These are phyloP conservation scores for Alsophila aescularia DNA, from an alignment of 2,888 invertebrate species.

Conservation along the genomic window DNA sequence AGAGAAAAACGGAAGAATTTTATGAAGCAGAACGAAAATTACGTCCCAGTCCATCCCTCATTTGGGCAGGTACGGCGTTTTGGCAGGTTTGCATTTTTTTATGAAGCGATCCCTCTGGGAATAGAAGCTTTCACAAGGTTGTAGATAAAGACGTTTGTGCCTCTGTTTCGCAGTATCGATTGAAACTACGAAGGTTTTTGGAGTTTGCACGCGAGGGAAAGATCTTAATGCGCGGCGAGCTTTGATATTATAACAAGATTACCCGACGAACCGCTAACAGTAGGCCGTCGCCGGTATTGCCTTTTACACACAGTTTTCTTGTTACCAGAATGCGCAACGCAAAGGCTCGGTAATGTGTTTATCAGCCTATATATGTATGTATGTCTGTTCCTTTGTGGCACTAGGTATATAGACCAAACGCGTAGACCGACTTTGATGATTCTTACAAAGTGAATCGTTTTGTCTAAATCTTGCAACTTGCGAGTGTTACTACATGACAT, in stretches of 20 bases:
- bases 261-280: slow-evolving; percentile 59
- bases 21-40: slow-evolving; percentile 52
- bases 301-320: no score
- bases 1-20: slow-evolving; percentile 25
- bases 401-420: no score
- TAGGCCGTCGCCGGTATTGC: no score
- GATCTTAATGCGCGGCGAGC: slow-evolving; percentile 67
- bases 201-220: slow-evolving; percentile 74
- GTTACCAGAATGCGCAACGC: no score
- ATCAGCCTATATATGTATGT: no score
- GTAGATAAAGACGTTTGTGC: slow-evolving; percentile 71
- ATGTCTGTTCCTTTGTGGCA: no score
- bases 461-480: no score
- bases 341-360: no score
- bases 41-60: slow-evolving; percentile 31
- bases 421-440: no score
- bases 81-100: slow-evolving; percentile 64
- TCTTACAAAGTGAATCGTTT: no score
- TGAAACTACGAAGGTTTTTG: slow-evolving; percentile 67
- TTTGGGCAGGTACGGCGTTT: slow-evolving; percentile 45
- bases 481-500: no score
- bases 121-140: slow-evolving; percentile 61
- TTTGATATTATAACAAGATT: slow-evolving; percentile 73
- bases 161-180: slow-evolving; percentile 69
- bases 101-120: slow-evolving; percentile 55